Evolutionary conservation across 1,140 invertebrate genomes (phyloP), one percentile per base, ranked within the genome.

Genomic region (Olivierus martensii): DNA sequence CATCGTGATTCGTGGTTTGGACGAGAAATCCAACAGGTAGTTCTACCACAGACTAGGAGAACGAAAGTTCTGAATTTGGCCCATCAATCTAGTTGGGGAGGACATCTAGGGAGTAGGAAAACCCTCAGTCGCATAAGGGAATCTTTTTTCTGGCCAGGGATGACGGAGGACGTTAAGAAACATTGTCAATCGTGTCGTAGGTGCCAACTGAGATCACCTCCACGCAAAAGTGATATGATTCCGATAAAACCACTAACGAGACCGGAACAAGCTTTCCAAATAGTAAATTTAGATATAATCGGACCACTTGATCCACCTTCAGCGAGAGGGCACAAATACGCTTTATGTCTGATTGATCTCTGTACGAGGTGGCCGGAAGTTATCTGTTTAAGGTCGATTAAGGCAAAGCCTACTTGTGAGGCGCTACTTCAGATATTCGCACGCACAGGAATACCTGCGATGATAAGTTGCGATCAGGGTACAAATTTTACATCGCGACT

Each of bases 401-500:
- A 43, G 11, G 19, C 36, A 3, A 47, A 39, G 35, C 43, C 44
- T n/a, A 52, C 51, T 9, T 52, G 36, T 41, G 36, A 38, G 12
- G 44, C 36, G 11, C 28, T 46, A 2, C 2, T 22, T 6, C 9
- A 38, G 10, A 47, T 38, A 11, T 52, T 46, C 17, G 38, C 34
- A 28, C 17, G 44, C 22, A 41, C 22, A 9, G 51, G 44, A 22
- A 17, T 41, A n/a, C 51, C 51, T 9, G n/a, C 14, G 46, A 17
- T 39, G 11, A 52, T 52, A 3, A 28, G 36, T 22, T 44, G 39
- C 17, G 44, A 52, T 47, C 43, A 52, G 35, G 51, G 35, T 11
- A 44, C 10, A 15, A 52, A 45, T 41, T 46, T 39, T 9, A 41
- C 42, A 6, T 2, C 28, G 1, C 15, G 36, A 12, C 17, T 36